Evolutionary conservation across 2,113 vertebrate genomes (phyloP), one percentile per base, ranked within the genome.

Genomic region (Zosterops borbonicus): DNA sequence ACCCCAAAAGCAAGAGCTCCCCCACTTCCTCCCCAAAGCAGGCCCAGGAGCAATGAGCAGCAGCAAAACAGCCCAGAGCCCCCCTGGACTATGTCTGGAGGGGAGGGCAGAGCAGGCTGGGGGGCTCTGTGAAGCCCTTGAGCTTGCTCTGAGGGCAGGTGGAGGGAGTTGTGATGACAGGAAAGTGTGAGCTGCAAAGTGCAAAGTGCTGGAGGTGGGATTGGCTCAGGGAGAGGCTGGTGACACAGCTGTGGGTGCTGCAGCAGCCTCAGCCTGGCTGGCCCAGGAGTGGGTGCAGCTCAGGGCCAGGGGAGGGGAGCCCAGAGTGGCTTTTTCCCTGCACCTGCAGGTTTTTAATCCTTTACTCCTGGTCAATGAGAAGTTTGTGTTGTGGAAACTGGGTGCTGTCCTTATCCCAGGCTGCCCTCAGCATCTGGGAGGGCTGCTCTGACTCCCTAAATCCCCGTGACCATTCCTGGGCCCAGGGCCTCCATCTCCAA

Each of bases 401-500:
- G 2, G 9, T 28, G 59, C 84, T 73, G 63, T 28, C 39, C 14
- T 44, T 13, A 46, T 6, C 44, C 22, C 59, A 35, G 29, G 12
- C 24, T 46, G 22, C 13, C 29, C 53, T 33, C 60, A 67, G 39
- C 29, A 19, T 18, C 42, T 47, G 5, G 14, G 13, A 46, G 31
- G 21, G 37, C 42, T 1, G 2, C 6, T 62, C 46, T 62, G 65
- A 20, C 23, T 25, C 27, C 39, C 14, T 28, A 15, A 75, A 70
- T 33, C 13, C 41, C 25, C 0, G 0, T 56, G 55, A 9, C 44
- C 11, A 3, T 17, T 59, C 17, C 64, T 37, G 28, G 20, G 27
- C 13, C n/a, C 37, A 46, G 35, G 17, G 7, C 8, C 8, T 23
- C 49, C 37, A 17, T 27, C n/a, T 50, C 69, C 73, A 58, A 58